Percentiles rank a stretch among this genome's conserved stretches.
phyloP scores from a whole-genome alignment of 2,888 invertebrate species.

The Drosophila quasianomalipes region DNA sequence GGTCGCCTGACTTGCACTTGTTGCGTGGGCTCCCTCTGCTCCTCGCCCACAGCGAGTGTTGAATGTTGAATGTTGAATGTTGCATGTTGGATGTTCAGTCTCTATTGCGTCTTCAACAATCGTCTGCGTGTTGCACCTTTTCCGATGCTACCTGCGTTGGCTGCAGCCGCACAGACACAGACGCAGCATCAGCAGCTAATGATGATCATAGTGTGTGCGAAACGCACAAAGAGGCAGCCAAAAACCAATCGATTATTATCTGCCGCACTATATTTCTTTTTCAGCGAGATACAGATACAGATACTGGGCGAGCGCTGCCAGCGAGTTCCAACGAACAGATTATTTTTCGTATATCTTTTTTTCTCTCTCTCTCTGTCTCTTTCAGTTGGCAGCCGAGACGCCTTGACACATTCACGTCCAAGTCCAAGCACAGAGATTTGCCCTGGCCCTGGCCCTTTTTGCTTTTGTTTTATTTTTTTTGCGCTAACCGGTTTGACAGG shows the following conservation, averaged over 20 bases:
- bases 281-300: constrained; percentile 23
- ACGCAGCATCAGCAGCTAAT: constrained; percentile 50
- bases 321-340: constrained; percentile 81
- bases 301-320: not conserved
- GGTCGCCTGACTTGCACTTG: constrained; percentile 55
- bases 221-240: constrained; percentile 72
- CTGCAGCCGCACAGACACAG: constrained; percentile 17
- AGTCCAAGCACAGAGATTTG: constrained; percentile 52
- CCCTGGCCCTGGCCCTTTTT: constrained; percentile 58
- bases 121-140: constrained; percentile 46
- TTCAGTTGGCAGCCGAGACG: constrained; percentile 50
- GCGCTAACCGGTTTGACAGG: constrained; percentile 78
- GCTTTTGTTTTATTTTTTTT: constrained; percentile 34
- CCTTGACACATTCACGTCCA: constrained; percentile 69
- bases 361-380: not conserved
- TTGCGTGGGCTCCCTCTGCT: constrained; percentile 62
- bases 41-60: constrained; percentile 49
- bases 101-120: constrained; percentile 39
- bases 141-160: constrained; percentile 32
- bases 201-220: constrained; percentile 79
- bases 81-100: constrained; percentile 3
- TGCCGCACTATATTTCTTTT: constrained; percentile 52
- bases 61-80: not conserved
- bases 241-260: constrained; percentile 83
- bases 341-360: constrained; percentile 60